Percentiles rank a stretch among this genome's conserved stretches.
Conservation (phyloP, 2,888 invertebrate species). For the Argyresthia goedartella region DNA sequence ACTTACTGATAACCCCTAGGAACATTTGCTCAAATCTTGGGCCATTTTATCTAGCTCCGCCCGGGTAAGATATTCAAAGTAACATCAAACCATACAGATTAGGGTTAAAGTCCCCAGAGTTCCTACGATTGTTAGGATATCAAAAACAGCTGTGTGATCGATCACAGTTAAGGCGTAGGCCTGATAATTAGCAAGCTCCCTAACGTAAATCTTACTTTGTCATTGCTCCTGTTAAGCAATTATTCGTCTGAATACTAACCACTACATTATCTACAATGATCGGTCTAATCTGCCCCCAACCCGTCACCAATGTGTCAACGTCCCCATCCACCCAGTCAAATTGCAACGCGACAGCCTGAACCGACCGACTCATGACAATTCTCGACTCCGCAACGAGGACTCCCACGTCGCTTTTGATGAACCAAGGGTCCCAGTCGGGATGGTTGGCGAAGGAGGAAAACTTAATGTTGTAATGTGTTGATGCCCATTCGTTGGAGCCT, state of each 20-base stretch:
- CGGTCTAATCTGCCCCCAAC: slow-evolving; percentile 17
- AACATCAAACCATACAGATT: neutral
- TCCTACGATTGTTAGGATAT: too few relatives aligned
- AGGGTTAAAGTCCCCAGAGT: too few relatives aligned
- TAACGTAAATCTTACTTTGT: neutral
- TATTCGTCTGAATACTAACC: neutral
- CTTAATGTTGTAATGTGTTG: slow-evolving; percentile 15
- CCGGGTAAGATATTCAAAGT: neutral
- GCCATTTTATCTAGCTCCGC: neutral
- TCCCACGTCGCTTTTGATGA: slow-evolving; percentile 10
- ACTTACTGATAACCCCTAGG: neutral
- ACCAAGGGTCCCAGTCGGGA: slow-evolving; percentile 3
- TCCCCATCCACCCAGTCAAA: slow-evolving; percentile 8
- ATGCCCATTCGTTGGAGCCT: slow-evolving; percentile 18
- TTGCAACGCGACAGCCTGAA: slow-evolving; percentile 6
- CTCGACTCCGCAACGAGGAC: slow-evolving; percentile 13
- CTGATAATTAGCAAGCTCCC: too few relatives aligned
- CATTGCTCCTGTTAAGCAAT: neutral
- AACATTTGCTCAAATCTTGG: neutral
- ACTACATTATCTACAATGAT: neutral
- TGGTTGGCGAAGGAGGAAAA: slow-evolving; percentile 14
- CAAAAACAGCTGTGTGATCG: neutral
- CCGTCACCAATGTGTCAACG: slow-evolving; percentile 14
- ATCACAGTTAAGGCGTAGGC: too few relatives aligned
- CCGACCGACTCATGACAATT: neutral